Evolutionary conservation across 2,113 vertebrate genomes (phyloP), one percentile per base, ranked within the genome.

Genomic region (Peucedramus taeniatus): DNA sequence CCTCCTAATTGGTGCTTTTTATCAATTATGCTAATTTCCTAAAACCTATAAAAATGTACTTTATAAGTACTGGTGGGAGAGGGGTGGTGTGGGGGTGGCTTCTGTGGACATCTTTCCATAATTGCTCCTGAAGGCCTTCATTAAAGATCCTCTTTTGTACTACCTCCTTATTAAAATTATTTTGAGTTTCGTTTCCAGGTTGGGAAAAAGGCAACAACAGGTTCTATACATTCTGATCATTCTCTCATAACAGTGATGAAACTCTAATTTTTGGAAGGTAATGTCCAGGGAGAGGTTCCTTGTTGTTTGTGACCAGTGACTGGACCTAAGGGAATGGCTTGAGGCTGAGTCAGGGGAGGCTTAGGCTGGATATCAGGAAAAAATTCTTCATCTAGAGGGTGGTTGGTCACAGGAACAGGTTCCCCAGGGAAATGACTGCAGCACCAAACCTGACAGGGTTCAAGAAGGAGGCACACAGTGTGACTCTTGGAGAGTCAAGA

Each of bases 391-490:
- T 14, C 15, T 42, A 28, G 22, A 39, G 33, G 3, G 4, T 61
- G 28, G 10, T 0, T 39, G 9, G 39, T 27, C 10, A 35, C 18
- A 53, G 15, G 6, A 45, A 33, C 10, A 37, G 17, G 8, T 3
- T 69, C 12, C 27, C 6, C 54, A 61, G n/a, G 47, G 18, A 7
- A 30, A 15, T 9, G 5, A 18, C 3, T 15, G 21, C 11, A 44
- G 10, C 23, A 61, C n/a, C 10, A 53, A 61, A 13, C 15, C 64
- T 24, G 39, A 16, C 15, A 39, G 19, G 53, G 10, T 2, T 70
- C n/a, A 54, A 54, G 33, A n/a, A 20, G 28, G 1, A 45, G 4
- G 23, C 5, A 24, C 19, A 21, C 1, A 1, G 6, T 20, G 15
- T 20, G 24, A 24, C 20, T 13, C 13, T 61, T 54, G 20, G 8